A percentile compares a stretch with the other conserved stretches of the same genome.
phyloP scores from a whole-genome alignment of 2,797 vertebrate species.

The Coendou prehensilis region DNA sequence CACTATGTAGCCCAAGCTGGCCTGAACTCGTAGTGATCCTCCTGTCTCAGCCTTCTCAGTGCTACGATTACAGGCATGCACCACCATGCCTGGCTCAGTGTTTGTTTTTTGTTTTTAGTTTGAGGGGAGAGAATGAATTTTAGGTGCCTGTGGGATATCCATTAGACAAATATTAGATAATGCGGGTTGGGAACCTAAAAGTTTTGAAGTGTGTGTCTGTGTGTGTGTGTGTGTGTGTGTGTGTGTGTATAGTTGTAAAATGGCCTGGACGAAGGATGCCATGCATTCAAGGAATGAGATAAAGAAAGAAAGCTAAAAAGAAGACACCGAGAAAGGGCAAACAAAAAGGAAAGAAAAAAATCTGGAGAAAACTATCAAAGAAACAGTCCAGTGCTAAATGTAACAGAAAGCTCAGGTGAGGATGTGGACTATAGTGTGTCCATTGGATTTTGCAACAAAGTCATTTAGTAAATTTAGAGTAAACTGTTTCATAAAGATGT shows the following conservation, averaged over 20 bases:
- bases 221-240: not conserved
- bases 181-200: not conserved
- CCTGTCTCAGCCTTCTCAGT: not conserved
- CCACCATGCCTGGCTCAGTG: not conserved
- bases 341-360: not conserved
- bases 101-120: not conserved
- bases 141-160: not conserved
- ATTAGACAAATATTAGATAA: not conserved
- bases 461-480: constrained; percentile 47
- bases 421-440: not conserved
- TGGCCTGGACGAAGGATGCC: not conserved
- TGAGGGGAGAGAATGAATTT: not conserved
- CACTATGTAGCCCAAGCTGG: not conserved
- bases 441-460: constrained; percentile 32
- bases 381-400: not conserved
- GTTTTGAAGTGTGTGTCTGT: not conserved
- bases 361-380: not conserved
- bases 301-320: not conserved
- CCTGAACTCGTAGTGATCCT: not conserved
- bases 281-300: not conserved
- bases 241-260: not conserved
- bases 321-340: not conserved
- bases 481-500: not conserved
- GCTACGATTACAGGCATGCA: not conserved
- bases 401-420: not conserved